A percentile compares a stretch with the other conserved stretches of the same genome.
phyloP scores from a whole-genome alignment of 2,888 invertebrate genomes.

The Capitulum mitella region DNA sequence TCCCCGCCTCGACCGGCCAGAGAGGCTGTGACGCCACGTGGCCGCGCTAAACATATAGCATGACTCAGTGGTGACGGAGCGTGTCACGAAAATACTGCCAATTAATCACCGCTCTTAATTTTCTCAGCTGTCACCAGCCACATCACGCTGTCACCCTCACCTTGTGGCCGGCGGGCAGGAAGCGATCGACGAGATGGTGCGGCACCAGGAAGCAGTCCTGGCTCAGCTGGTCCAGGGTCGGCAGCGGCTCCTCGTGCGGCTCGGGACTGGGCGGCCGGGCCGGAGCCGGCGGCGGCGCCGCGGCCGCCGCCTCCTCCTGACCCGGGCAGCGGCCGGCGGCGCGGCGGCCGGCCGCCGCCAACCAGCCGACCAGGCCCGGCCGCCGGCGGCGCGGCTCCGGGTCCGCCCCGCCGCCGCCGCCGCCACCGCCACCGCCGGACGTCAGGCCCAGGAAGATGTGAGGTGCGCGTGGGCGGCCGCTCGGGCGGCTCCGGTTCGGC shows the following conservation, averaged over 20 bases:
- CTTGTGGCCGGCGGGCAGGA: slow-evolving; percentile 57
- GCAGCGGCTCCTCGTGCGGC: neutral
- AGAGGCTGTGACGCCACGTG: too few species aligned
- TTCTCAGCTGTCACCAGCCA: too few species aligned
- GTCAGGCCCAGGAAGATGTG: neutral
- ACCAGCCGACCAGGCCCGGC: neutral
- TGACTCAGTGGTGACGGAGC: too few species aligned
- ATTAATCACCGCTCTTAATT: too few species aligned
- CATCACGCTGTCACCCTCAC: too few species aligned
- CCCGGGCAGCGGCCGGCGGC: neutral
- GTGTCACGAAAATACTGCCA: too few species aligned
- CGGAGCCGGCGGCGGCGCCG: neutral
- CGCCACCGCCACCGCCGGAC: neutral
- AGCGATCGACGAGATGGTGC: slow-evolving; percentile 75
- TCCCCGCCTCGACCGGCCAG: too few species aligned
- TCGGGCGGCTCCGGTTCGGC: neutral
- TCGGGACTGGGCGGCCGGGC: neutral
- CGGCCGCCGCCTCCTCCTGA: neutral
- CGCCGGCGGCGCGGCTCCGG: neutral
- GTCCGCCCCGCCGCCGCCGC: neutral
- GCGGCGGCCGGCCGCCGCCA: neutral
- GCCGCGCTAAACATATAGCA: too few species aligned
- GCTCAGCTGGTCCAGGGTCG: slow-evolving; percentile 27
- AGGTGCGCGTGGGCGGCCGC: neutral
- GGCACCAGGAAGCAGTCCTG: slow-evolving; percentile 89